Base-by-base conservation (phyloP, 2,797 vertebrate genomes). In the Gouania willdenowi region DNA sequence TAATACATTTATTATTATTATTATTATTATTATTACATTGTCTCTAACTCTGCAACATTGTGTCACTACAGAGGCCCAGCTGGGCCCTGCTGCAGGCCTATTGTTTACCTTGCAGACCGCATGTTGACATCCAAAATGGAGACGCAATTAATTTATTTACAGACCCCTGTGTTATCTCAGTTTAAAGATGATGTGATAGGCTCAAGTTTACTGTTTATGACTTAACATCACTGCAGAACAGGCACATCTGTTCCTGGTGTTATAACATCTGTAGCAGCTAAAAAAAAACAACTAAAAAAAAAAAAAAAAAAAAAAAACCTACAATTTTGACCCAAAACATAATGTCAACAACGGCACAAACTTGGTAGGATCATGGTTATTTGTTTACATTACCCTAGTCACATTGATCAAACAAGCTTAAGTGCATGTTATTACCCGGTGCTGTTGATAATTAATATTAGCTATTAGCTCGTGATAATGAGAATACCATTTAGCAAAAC, bases 341-440 rank as follows among this genome's bases (percentile, higher is more conserved):
- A 17, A 2, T 9, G 12, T 5, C 39, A 20, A 12, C 30, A 27
- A 7, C 2, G 4, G 2, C 13, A n/a, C 17, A 7, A 55, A 52
- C 22, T 42, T 30, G 3, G 21, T 11, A 4, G 14, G 36, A 36
- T 43, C 8, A 24, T 2, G 11, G 15, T 3, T 17, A 4, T 4
- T 15, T 15, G 6, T 41, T 16, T 5, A 5, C 30, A 46, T 46
- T 39, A 31, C 51, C 31, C 20, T 8, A 4, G 25, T 45, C 24
- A 15, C 11, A 44, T n/a, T 8, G 24, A 48, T 46, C 41, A 46
- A 39, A 61, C n/a, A 45, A 38, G 37, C 45, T 59, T 32, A 20
- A 15, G 63, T 72, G 67, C 62, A 66, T 66, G 52, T 52, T 54
- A 62, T 64, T 46, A 67, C 3, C 37, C 8, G 12, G 25, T 5